These are phyloP conservation scores for Timema podura DNA, from an alignment of 2,888 invertebrate species.

Conservation along the genomic window DNA sequence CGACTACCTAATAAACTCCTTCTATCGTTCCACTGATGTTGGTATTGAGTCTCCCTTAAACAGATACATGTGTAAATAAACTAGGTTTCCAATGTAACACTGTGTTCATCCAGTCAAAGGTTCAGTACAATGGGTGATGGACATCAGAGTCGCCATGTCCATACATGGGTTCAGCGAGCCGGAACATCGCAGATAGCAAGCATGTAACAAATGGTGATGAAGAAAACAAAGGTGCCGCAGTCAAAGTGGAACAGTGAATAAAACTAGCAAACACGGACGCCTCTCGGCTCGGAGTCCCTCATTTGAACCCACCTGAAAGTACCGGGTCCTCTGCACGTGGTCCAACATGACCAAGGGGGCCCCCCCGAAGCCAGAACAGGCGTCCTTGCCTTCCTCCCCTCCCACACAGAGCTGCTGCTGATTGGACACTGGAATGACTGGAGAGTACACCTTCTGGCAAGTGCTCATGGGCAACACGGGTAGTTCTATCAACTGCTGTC, in stretches of 20 bases:
- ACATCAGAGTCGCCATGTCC: no score
- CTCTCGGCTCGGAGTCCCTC: background rate
- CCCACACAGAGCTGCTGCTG: slow-evolving; percentile 69
- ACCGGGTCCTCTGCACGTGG: slow-evolving; percentile 31
- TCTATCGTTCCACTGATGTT: no score
- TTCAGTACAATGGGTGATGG: no score
- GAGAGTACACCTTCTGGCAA: slow-evolving; percentile 65
- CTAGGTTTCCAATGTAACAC: no score
- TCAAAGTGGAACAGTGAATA: background rate
- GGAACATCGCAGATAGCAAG: background rate
- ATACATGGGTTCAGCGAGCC: no score
- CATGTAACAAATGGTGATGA: background rate
- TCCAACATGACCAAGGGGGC: slow-evolving; percentile 59
- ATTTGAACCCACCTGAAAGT: slow-evolving; percentile 33
- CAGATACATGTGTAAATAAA: no score
- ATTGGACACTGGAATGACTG: slow-evolving; percentile 58
- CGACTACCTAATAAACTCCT: no score
- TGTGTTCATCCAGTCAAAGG: no score
- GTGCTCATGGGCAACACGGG: slow-evolving; percentile 62
- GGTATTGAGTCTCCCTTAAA: no score
- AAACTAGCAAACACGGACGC: background rate
- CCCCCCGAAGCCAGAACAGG: slow-evolving; percentile 76
- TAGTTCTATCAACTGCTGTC: slow-evolving; percentile 60
- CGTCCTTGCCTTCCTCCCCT: slow-evolving; percentile 67
- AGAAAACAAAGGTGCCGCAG: background rate